These are phyloP conservation scores for Caenorhabditis sp. DNA, from an alignment of 2,888 invertebrate species.

Conservation along the genomic window DNA sequence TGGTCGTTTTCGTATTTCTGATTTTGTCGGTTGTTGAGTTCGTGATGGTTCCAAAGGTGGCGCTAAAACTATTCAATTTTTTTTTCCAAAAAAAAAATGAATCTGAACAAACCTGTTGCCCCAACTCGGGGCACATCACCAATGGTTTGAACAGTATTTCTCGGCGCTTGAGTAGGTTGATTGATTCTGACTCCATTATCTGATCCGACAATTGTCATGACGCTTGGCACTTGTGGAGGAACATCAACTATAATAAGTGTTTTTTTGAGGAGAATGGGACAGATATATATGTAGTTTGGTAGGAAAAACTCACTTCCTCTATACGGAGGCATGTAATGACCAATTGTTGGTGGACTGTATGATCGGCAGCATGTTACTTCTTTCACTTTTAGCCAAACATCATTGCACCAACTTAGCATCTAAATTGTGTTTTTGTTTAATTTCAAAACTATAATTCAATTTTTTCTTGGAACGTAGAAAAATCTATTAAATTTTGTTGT, in stretches of 20 bases:
- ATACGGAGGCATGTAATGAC: conserved; percentile 34
- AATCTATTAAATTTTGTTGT: background rate
- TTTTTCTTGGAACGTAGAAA: background rate
- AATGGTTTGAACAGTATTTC: background rate
- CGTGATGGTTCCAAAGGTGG: background rate
- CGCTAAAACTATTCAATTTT: background rate
- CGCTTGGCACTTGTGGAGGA: conserved; percentile 33
- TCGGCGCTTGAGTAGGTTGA: background rate
- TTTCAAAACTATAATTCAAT: background rate
- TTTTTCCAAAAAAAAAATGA: background rate
- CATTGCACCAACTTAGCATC: conserved; percentile 61
- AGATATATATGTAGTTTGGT: background rate
- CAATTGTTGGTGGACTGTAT: conserved; percentile 51
- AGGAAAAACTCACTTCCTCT: conserved; percentile 8
- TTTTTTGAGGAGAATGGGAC: too few relatives aligned
- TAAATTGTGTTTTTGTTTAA: too few relatives aligned
- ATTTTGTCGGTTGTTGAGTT: background rate
- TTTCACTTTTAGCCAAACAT: conserved; percentile 63
- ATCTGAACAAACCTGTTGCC: background rate
- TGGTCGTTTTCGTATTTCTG: background rate
- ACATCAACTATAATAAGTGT: conserved; percentile 11
- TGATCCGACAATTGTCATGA: conserved; percentile 63
- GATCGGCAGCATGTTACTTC: conserved; percentile 62
- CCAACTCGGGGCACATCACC: background rate
- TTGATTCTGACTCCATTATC: conserved; percentile 54